Percentiles rank a stretch among this genome's conserved stretches.
Evolutionary conservation across 92 coral and sea anemone genomes (phyloP).

Genomic region (Siderastrea radians): DNA sequence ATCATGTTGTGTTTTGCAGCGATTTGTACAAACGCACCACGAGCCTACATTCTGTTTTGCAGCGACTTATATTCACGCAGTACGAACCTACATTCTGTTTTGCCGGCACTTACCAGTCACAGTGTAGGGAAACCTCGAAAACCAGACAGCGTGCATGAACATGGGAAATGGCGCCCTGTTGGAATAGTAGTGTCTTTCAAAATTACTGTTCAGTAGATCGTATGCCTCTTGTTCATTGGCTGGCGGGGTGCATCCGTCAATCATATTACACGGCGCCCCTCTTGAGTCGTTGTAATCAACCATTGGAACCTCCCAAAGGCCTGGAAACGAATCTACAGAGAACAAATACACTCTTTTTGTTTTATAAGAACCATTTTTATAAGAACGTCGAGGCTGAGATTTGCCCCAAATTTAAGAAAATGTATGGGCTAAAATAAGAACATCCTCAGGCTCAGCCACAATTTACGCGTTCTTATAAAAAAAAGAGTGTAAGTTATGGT

Average conservation of each 20-base stretch:
- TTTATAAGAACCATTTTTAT: too few species aligned
- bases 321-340: slow-evolving; percentile 84
- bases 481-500: too few species aligned
- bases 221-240: slow-evolving; percentile 61
- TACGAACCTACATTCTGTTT: not conserved
- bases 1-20: too few species aligned
- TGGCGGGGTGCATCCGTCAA: slow-evolving; percentile 79
- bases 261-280: slow-evolving; percentile 81
- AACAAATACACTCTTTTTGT: too few species aligned
- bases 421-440: too few species aligned
- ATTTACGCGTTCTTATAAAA: too few species aligned
- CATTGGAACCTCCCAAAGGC: slow-evolving; percentile 99
- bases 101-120: slow-evolving; percentile 65
- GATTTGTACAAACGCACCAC: too few species aligned
- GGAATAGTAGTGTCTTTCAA: slow-evolving; percentile 80
- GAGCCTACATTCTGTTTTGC: too few species aligned
- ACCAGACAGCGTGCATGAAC: slow-evolving; percentile 94
- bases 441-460: too few species aligned
- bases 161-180: slow-evolving; percentile 96
- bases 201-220: slow-evolving; percentile 75
- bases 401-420: too few species aligned
- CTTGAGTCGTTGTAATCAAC: slow-evolving; percentile 77
- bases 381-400: too few species aligned
- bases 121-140: slow-evolving; percentile 53
- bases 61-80: not conserved